phyloP scores from a whole-genome alignment of 2,113 vertebrate species.

The Corydoras maculifer region DNA sequence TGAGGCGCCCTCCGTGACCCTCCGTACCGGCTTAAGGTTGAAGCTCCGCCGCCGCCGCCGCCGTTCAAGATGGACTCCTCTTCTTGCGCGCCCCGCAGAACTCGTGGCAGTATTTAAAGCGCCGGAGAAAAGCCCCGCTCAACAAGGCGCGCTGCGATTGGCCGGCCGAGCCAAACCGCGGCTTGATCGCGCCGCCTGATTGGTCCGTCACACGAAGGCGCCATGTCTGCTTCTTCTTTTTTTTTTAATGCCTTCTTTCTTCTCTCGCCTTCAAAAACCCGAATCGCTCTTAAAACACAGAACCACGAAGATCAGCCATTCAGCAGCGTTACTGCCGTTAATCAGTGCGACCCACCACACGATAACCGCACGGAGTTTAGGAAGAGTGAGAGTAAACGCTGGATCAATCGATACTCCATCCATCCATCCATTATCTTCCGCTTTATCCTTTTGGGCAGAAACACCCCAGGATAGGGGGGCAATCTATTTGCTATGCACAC shows the following conservation, averaged over 20 bases:
- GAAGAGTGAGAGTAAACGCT: no score
- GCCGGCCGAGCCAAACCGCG: not conserved
- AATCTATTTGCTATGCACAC: no score
- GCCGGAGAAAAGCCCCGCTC: conserved; percentile 14
- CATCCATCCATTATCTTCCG: no score
- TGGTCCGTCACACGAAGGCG: not conserved
- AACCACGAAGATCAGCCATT: no score
- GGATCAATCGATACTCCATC: no score
- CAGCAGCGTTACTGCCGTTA: no score
- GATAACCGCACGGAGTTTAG: no score
- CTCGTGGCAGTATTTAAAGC: conserved; percentile 45
- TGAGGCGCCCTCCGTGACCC: not conserved
- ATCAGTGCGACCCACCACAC: no score
- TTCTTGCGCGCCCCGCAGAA: conserved; percentile 29
- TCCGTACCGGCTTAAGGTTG: conserved; percentile 33
- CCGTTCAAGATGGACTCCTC: conserved; percentile 39
- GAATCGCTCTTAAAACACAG: no score
- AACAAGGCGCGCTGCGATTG: conserved; percentile 18
- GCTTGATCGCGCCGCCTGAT: conserved; percentile 1
- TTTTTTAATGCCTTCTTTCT: conserved; percentile 22
- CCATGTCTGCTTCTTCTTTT: not conserved
- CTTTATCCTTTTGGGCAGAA: no score
- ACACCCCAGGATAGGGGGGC: no score
- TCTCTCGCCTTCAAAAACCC: not conserved
- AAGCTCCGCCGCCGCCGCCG: conserved; percentile 13